Evolutionary conservation across 2,888 invertebrate species (phyloP), one percentile per base, ranked within the genome.

Genomic region (Ormia ochracea): DNA sequence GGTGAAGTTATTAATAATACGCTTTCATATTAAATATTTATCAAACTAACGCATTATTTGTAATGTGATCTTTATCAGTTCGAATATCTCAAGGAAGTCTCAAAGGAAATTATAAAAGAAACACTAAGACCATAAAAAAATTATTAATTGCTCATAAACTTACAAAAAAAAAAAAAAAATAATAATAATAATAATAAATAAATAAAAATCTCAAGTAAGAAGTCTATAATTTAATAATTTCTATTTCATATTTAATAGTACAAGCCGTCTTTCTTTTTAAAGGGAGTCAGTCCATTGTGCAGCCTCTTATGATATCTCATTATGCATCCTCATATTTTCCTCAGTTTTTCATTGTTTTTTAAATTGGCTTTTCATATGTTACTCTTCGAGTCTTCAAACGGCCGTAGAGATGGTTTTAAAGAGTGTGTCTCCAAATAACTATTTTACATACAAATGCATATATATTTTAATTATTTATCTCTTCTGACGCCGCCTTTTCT

Each of bases 131-230:
- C 38, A 50, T 66, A 69, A 70, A 83, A 83, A 81, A 83, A 82
- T 83, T 83, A 83, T 83, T 83, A 83, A 83, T 83, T 81, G 83
- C 78, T 83, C 83, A 82, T 82, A 83, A 83, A 83, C 83, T 83
- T 83, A 83, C 83, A 82, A 82, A 82, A 50, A 74, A n/a, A n/a
- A n/a, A n/a, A n/a, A n/a, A n/a, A n/a, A n/a, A n/a, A n/a, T n/a
- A n/a, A n/a, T n/a, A n/a, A n/a, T n/a, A n/a, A n/a, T n/a, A n/a
- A n/a, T n/a, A n/a, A n/a, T n/a, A n/a, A n/a, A n/a, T n/a, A n/a
- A n/a, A n/a, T n/a, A n/a, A n/a, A n/a, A n/a, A n/a, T n/a, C n/a
- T n/a, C n/a, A n/a, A n/a, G n/a, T n/a, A n/a, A n/a, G n/a, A n/a
- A n/a, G n/a, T n/a, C n/a, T n/a, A n/a, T n/a, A n/a, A n/a, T n/a